phyloP scores from a whole-genome alignment of 2,888 invertebrate genomes.

The Liodrosophila aerea region DNA sequence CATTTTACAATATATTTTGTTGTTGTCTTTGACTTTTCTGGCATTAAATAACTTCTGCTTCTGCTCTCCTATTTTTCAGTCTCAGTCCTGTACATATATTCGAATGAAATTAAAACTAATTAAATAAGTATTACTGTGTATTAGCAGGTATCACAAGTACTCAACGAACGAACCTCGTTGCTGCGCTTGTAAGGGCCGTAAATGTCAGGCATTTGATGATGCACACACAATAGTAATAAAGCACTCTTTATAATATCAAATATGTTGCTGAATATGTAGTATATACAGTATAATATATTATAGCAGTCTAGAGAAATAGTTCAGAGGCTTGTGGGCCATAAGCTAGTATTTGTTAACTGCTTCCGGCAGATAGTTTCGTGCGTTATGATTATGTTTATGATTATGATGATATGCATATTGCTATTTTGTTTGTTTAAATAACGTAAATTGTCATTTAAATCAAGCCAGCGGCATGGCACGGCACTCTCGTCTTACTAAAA shows the following conservation, averaged over 20 bases:
- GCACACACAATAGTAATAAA: slow-evolving; percentile 27
- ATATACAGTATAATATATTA: too few species aligned
- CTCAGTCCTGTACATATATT: too few species aligned
- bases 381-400: slow-evolving; percentile 49
- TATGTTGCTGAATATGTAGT: slow-evolving; percentile 8
- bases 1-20: too few species aligned
- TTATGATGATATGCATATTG: slow-evolving; percentile 50
- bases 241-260: slow-evolving; percentile 15
- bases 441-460: slow-evolving; percentile 72
- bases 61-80: too few species aligned
- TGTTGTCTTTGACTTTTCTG: too few species aligned
- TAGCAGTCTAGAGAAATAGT: too few species aligned
- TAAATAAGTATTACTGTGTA: too few species aligned
- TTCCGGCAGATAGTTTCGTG: slow-evolving; percentile 63
- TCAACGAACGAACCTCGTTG: slow-evolving; percentile 26
- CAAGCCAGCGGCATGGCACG: slow-evolving; percentile 36
- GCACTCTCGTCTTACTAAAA: slow-evolving; percentile 32
- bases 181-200: slow-evolving; percentile 33
- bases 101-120: too few species aligned
- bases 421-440: slow-evolving; percentile 52
- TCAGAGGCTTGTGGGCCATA: slow-evolving; percentile 20
- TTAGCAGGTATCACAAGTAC: too few species aligned
- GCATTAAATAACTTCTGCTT: too few species aligned
- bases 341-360: slow-evolving; percentile 26
- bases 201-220: slow-evolving; percentile 42